A percentile compares a stretch with the other conserved stretches of the same genome.
phyloP scores from a whole-genome alignment of 2,113 vertebrate genomes.

The Cyanocitta stelleri region DNA sequence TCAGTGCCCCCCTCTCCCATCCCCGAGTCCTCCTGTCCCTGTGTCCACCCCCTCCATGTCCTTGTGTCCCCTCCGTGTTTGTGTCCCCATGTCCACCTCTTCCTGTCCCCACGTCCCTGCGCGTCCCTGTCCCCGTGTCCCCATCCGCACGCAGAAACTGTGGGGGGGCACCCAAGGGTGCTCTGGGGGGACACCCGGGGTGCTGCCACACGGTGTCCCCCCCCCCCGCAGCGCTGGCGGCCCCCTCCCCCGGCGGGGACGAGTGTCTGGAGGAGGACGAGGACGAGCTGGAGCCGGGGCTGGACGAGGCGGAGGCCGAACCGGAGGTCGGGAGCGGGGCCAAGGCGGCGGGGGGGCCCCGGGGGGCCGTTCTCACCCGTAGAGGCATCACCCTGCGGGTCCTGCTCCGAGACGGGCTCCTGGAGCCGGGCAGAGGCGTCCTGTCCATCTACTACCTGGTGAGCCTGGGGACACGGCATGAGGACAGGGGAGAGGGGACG shows the following conservation, averaged over 20 bases:
- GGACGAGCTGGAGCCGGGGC: slow-evolving; percentile 61
- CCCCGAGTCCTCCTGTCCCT: background rate
- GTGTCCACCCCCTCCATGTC: background rate
- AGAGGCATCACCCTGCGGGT: slow-evolving; percentile 90
- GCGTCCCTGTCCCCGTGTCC: background rate
- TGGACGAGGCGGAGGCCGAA: slow-evolving; percentile 13
- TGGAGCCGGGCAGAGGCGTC: slow-evolving; percentile 83
- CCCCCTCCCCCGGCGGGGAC: slow-evolving; percentile 51
- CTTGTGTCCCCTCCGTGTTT: background rate
- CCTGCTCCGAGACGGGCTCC: slow-evolving; percentile 89
- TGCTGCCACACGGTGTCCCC: background rate
- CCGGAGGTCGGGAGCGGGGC: background rate
- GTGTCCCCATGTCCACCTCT: background rate
- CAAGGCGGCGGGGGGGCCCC: slow-evolving; percentile 28
- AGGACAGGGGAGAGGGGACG: background rate
- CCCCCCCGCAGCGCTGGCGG: slow-evolving; percentile 44
- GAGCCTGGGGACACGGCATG: background rate
- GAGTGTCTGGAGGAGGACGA: slow-evolving; percentile 74
- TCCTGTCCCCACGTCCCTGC: background rate
- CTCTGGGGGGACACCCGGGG: background rate
- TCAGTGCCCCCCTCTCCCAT: background rate
- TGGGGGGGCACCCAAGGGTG: background rate
- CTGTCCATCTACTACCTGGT: slow-evolving; percentile 95
- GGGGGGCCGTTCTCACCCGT: slow-evolving; percentile 85
- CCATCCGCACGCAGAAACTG: background rate